Percentiles rank a stretch among this genome's conserved stretches.
Conservation (phyloP, 1,140 invertebrate species). For the Cotesia glomerata region DNA sequence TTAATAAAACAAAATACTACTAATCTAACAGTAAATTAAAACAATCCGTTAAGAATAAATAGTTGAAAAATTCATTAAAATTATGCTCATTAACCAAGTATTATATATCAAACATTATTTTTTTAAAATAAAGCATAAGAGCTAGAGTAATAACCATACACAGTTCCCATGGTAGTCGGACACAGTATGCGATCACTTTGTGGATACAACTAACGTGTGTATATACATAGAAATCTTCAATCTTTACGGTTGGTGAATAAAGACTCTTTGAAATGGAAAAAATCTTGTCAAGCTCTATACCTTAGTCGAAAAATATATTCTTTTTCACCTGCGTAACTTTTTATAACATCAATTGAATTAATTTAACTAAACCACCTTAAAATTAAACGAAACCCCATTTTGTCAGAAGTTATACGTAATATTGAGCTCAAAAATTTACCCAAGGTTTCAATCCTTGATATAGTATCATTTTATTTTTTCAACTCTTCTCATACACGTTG, state of each 20-base stretch:
- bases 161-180: conserved; percentile 16
- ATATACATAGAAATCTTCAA: conserved; percentile 39
- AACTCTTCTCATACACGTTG: too few relatives aligned
- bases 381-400: too few relatives aligned
- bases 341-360: too few relatives aligned
- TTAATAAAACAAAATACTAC: not conserved
- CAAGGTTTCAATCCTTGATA: too few relatives aligned
- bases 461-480: too few relatives aligned
- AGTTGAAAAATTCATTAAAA: not conserved
- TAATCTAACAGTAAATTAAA: not conserved
- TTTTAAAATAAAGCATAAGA: not conserved
- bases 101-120: conserved; percentile 4
- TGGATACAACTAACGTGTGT: not conserved
- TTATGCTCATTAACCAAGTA: conserved; percentile 2
- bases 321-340: too few relatives aligned
- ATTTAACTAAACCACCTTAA: too few relatives aligned
- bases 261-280: conserved; percentile 26
- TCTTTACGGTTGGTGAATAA: conserved; percentile 41
- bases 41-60: conserved; percentile 3
- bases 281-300: conserved; percentile 36
- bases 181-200: not conserved
- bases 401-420: too few relatives aligned
- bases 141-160: conserved; percentile 14
- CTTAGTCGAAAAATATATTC: not conserved
- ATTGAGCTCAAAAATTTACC: too few relatives aligned